Evolutionary conservation across 2,113 vertebrate genomes (phyloP).

Genomic region (Triplophysa rosa): DNA sequence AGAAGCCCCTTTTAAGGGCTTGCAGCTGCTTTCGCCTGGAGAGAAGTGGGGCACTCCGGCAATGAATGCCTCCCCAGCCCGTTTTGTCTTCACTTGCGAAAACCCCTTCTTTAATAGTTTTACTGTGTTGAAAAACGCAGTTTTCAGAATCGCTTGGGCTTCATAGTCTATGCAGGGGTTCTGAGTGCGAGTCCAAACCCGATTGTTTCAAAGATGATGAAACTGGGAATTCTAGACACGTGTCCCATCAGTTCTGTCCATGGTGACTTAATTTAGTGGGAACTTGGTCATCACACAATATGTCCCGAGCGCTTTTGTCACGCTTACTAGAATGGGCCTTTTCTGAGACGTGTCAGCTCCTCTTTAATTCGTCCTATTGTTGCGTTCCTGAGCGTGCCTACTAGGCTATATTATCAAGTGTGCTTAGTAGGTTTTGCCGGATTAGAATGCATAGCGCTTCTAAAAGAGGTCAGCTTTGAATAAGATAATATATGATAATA

Average conservation of each 20-base stretch:
- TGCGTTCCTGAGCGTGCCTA: slow-evolving; percentile 44
- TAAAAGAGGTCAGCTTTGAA: slow-evolving; percentile 43
- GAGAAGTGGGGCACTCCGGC: slow-evolving; percentile 84
- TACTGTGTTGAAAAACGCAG: slow-evolving; percentile 49
- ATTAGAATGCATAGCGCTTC: slow-evolving; percentile 43
- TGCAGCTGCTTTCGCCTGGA: slow-evolving; percentile 93
- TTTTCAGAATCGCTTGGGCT: slow-evolving; percentile 30
- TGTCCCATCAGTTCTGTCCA: slow-evolving; percentile 50
- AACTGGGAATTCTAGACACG: slow-evolving; percentile 53
- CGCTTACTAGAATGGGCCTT: slow-evolving; percentile 52
- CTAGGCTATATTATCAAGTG: slow-evolving; percentile 55
- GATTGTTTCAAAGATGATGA: slow-evolving; percentile 33
- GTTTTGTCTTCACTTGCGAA: slow-evolving; percentile 63
- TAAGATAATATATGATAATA: slow-evolving; percentile 48
- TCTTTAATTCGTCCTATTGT: slow-evolving; percentile 59
- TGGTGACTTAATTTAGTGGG: slow-evolving; percentile 48
- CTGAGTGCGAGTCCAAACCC: background rate
- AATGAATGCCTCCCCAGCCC: slow-evolving; percentile 72
- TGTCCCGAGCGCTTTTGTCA: slow-evolving; percentile 53
- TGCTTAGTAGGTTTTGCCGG: slow-evolving; percentile 46
- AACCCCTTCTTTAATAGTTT: slow-evolving; percentile 63
- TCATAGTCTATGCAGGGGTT: background rate
- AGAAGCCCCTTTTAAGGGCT: slow-evolving; percentile 86
- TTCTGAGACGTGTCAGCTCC: slow-evolving; percentile 59
- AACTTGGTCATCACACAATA: slow-evolving; percentile 55